Conservation (phyloP, 2,113 vertebrate genomes). For the Polyodon spathula region DNA sequence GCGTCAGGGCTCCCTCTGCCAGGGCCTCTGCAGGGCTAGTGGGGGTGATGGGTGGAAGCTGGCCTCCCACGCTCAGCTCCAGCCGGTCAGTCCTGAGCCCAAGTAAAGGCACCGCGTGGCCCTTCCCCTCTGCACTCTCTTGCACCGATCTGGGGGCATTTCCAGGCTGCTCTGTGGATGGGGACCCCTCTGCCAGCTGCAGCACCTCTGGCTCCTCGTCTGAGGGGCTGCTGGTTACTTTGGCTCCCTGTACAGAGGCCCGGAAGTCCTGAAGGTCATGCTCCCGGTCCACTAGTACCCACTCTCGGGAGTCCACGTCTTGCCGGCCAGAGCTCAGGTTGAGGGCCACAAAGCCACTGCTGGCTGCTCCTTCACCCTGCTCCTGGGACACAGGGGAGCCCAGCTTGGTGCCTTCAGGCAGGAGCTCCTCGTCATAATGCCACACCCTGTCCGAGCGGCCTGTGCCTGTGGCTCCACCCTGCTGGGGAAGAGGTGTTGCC, state of each 20-base stretch:
- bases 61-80: slow-evolving; percentile 68
- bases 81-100: slow-evolving; percentile 63
- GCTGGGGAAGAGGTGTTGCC: slow-evolving; percentile 49
- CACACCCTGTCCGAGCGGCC: slow-evolving; percentile 66
- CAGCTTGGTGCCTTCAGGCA: slow-evolving; percentile 71
- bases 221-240: slow-evolving; percentile 73
- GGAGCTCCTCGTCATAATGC: slow-evolving; percentile 87
- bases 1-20: slow-evolving; percentile 83
- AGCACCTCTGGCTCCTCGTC: slow-evolving; percentile 84
- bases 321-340: slow-evolving; percentile 86
- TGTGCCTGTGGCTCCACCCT: slow-evolving; percentile 39
- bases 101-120: slow-evolving; percentile 28
- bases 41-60: slow-evolving; percentile 69
- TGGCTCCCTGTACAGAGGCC: slow-evolving; percentile 64
- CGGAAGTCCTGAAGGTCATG: slow-evolving; percentile 66
- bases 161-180: slow-evolving; percentile 55
- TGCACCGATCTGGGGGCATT: slow-evolving; percentile 39
- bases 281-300: slow-evolving; percentile 90
- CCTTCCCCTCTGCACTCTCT: slow-evolving; percentile 10
- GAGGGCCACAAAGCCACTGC: slow-evolving; percentile 85
- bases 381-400: slow-evolving; percentile 68
- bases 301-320: slow-evolving; percentile 86
- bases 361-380: too few species aligned
- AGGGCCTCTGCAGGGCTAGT: slow-evolving; percentile 86
- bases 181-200: slow-evolving; percentile 61